Conservation (phyloP, 2,888 invertebrate genomes). For the Beris morrisii region DNA sequence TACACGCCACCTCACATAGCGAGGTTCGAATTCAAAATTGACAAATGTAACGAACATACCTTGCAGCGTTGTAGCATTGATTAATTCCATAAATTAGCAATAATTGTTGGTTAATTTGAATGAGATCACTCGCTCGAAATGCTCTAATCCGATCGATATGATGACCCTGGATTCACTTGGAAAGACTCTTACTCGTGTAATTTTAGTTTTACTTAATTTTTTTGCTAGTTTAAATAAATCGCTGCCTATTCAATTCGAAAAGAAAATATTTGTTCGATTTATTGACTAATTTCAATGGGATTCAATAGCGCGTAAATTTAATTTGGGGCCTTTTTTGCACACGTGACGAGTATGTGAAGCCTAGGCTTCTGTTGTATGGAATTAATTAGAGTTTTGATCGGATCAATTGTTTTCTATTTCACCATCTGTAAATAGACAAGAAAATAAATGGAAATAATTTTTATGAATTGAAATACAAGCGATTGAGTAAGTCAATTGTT, state of each 20-base stretch:
- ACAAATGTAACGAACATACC: conserved; percentile 8
- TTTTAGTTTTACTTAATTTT: no score
- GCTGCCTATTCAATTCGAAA: no score
- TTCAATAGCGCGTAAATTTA: conserved; percentile 18
- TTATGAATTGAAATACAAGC: no score
- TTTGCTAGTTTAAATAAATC: no score
- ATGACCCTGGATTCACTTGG: conserved; percentile 20
- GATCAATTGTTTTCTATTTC: conserved; percentile 5
- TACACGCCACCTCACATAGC: no score
- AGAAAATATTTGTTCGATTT: conserved; percentile 4
- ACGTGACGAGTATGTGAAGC: conserved; percentile 7
- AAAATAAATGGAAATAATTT: not conserved
- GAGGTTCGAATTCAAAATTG: no score
- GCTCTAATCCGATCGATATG: conserved; percentile 16
- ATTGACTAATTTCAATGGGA: conserved; percentile 17
- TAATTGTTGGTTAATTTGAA: conserved; percentile 23
- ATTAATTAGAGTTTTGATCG: conserved; percentile 11
- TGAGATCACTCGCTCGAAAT: conserved; percentile 13
- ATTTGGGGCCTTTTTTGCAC: not conserved
- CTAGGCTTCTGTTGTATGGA: not conserved
- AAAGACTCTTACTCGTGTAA: no score
- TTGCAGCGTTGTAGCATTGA: conserved; percentile 3
- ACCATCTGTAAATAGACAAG: conserved; percentile 11
- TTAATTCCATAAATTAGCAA: conserved; percentile 22
- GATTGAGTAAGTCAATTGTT: no score